These are phyloP conservation scores for Tangara arthus DNA, from an alignment of 2,797 vertebrate species.

Conservation along the genomic window DNA sequence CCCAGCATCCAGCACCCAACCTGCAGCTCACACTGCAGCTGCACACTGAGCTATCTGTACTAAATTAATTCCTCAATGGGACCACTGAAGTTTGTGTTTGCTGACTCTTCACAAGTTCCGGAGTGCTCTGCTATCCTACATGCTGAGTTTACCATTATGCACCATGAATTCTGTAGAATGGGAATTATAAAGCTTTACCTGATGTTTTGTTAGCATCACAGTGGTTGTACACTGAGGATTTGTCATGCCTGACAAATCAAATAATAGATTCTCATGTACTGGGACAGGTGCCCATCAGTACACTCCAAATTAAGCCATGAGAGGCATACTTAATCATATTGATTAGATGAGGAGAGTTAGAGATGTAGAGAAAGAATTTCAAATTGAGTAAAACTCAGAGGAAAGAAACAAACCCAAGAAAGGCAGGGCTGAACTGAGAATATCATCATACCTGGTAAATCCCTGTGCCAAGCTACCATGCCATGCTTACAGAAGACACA, in stretches of 20 bases:
- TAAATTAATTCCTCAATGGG: background rate
- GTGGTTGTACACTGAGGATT: background rate
- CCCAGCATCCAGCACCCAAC: background rate
- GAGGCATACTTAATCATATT: background rate
- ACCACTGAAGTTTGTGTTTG: background rate
- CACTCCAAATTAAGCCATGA: background rate
- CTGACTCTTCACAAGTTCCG: background rate
- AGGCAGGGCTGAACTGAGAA: background rate
- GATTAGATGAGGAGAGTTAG: background rate
- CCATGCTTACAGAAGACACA: rapidly evolving
- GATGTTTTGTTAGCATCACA: background rate
- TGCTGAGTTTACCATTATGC: background rate
- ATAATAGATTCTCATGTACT: background rate
- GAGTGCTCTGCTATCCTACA: background rate
- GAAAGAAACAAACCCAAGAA: rapidly evolving
- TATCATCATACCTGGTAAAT: background rate
- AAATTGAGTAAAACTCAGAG: background rate
- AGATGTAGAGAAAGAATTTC: background rate
- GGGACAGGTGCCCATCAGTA: background rate
- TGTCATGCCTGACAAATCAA: background rate
- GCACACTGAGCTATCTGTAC: background rate
- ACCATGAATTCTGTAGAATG: background rate
- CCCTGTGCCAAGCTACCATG: background rate
- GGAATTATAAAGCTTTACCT: background rate
- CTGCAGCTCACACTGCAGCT: background rate